phyloP scores from a whole-genome alignment of 1,140 invertebrate species.

The Mamestra configurata region DNA sequence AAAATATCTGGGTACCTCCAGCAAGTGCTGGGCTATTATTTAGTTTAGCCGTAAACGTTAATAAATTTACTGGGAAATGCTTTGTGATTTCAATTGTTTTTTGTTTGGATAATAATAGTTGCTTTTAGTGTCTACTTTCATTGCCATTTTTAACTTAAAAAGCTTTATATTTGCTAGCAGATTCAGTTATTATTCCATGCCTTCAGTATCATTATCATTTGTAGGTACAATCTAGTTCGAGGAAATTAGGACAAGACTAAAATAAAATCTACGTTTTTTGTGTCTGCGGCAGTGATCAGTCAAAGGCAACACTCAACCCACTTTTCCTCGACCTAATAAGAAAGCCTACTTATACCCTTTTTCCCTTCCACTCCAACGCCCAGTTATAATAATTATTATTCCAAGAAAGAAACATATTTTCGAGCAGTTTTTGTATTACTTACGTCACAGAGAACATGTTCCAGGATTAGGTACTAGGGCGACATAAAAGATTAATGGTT shows the following conservation, averaged over 20 bases:
- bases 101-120: not conserved
- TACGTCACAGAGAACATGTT: not conserved
- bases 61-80: constrained; percentile 15
- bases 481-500: constrained; percentile 12
- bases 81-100: constrained; percentile 30
- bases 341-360: not conserved
- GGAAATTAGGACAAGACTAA: not conserved
- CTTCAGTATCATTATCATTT: no score
- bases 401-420: not conserved
- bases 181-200: no score
- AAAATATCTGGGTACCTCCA: constrained; percentile 38
- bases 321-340: not conserved
- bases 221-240: not conserved
- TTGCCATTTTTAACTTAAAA: not conserved
- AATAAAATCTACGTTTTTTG: constrained; percentile 3
- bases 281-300: not conserved
- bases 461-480: not conserved
- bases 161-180: not conserved
- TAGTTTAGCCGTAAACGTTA: not conserved
- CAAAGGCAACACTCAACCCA: not conserved
- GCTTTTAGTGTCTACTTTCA: not conserved
- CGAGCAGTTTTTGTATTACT: constrained; percentile 14
- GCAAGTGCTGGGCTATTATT: constrained; percentile 26
- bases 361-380: constrained; percentile 1
- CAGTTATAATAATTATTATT: constrained; percentile 16